phyloP scores from a whole-genome alignment of 2,888 invertebrate species.

The Xanthia togata region DNA sequence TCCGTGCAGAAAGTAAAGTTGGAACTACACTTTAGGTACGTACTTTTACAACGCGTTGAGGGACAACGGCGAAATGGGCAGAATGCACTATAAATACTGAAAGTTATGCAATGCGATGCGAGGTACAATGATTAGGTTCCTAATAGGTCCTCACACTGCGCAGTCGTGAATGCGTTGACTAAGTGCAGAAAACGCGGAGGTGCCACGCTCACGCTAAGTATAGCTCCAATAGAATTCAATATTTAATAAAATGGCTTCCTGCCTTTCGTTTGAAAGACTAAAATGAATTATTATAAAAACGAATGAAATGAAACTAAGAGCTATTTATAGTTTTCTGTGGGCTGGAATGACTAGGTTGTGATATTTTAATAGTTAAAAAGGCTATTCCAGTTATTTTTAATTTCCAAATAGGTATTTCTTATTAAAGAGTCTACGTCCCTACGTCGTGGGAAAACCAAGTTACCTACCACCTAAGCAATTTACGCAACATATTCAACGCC shows the following conservation, averaged over 20 bases:
- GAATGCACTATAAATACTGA: not conserved
- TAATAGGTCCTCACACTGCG: not conserved
- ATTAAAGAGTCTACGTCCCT: not conserved
- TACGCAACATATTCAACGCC: not conserved
- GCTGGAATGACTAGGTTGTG: not conserved
- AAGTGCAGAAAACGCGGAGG: not conserved
- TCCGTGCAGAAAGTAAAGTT: slow-evolving; percentile 38
- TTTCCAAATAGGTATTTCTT: not conserved
- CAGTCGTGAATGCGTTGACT: not conserved
- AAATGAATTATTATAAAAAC: not conserved
- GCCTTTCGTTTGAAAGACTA: not conserved
- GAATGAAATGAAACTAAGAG: too few relatives aligned
- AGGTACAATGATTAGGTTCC: not conserved
- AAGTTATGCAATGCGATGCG: not conserved
- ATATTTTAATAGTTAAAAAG: not conserved
- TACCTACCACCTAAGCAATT: not conserved
- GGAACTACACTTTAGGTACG: slow-evolving; percentile 36
- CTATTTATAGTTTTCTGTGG: not conserved
- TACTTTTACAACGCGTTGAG: slow-evolving; percentile 27
- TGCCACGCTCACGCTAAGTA: not conserved
- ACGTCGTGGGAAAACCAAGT: not conserved
- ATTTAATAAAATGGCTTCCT: not conserved
- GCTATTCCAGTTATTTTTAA: not conserved
- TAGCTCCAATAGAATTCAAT: not conserved
- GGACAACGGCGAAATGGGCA: slow-evolving; percentile 25